Evolutionary conservation across 2,113 vertebrate species (phyloP), one percentile per base, ranked within the genome.

Genomic region (Salvelinus namaycush): DNA sequence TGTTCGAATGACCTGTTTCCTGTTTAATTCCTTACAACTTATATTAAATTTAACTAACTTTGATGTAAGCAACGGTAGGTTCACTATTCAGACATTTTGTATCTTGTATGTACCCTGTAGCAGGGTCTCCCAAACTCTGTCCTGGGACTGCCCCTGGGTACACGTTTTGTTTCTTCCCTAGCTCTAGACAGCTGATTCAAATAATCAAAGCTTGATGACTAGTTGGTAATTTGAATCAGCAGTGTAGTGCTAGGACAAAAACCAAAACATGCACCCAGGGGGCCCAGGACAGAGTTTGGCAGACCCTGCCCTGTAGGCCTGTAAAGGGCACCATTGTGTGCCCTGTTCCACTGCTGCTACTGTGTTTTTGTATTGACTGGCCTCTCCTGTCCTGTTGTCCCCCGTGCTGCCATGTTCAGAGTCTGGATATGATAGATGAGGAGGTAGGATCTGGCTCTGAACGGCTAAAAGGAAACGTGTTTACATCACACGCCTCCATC

Each of bases 401-500:
- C 90, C 92, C 91, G 82, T 92, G 95, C 95, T 93, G 91, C 87
- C 76, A 84, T 85, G 72, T 87, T 92, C 93, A 99, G 98, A 99
- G 97, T 94, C 94, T 98, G 97, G 97, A 99, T 92, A 98, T 98
- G 95, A 96, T 98, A 92, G 96, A 99, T 88, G 96, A 99, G 79
- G 96, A 99, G 97, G 97, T 99, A 94, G 98, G 97, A 93, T 76
- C 84, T 84, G 67, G 97, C 93, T 76, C 84, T 84, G 67, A 18
- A 9, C 13, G 11, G 60, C 26, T 16, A 3, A 34, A 24, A 20
- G 11, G 29, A 31, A 11, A 13, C 24, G 69, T 29, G 48, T 26
- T 26, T 27, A 29, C 31, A 49, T 16, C 48, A 67, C 57, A 73
- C 29, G 31, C 59, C 3, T 20, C 24, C 65, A 31, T 67, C 11